Conservation (phyloP, 2,888 invertebrate species). For the Punctoribates punctum region DNA sequence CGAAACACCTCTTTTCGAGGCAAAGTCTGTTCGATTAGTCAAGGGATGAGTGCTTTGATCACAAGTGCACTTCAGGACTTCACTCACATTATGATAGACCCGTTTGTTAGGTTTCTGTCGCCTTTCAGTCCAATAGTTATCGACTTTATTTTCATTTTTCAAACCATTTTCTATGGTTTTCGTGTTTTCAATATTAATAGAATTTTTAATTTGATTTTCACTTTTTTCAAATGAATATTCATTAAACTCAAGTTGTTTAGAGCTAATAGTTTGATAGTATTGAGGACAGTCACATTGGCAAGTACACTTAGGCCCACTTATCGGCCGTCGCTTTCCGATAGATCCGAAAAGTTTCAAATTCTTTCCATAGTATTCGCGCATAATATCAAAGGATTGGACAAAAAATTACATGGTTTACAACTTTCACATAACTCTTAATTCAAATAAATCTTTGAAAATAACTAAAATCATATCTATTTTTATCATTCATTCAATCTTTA, state of each 20-base stretch:
- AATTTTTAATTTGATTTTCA: not conserved
- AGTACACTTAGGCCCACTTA: not conserved
- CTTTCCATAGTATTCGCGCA: not conserved
- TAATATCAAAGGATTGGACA: not conserved
- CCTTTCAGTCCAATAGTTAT: not conserved
- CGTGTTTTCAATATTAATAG: not conserved
- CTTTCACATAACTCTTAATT: too few species aligned
- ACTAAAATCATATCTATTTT: too few species aligned
- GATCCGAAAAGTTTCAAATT: not conserved
- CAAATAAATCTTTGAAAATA: too few species aligned
- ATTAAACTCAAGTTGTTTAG: not conserved
- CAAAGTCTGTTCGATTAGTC: not conserved
- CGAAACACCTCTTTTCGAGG: not conserved
- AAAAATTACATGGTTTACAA: not conserved
- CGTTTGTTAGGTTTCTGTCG: not conserved
- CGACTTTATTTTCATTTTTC: not conserved
- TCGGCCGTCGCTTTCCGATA: not conserved
- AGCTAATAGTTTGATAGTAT: not conserved
- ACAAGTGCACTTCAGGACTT: conserved; percentile 10
- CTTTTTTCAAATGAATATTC: not conserved
- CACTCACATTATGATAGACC: not conserved
- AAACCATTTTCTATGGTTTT: not conserved
- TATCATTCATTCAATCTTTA: not conserved
- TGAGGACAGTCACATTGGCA: not conserved
- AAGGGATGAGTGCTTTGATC: conserved; percentile 2